These are phyloP conservation scores for Papilio aristodemus DNA, from an alignment of 1,140 invertebrate species.

Conservation along the genomic window DNA sequence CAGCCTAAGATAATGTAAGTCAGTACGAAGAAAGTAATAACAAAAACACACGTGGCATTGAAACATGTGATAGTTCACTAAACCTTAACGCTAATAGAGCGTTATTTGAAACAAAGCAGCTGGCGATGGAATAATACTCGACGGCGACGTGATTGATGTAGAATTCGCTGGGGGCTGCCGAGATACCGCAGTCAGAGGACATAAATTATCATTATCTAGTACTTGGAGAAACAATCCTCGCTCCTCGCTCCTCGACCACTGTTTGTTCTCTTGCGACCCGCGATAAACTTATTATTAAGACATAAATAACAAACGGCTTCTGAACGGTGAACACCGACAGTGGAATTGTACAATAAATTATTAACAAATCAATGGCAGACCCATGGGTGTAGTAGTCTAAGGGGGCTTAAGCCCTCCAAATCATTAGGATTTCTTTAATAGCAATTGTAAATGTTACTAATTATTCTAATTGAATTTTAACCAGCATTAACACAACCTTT, in stretches of 20 bases:
- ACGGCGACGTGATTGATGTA: conserved; percentile 38
- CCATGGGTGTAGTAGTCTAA: too few species aligned
- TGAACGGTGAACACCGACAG: conserved; percentile 37
- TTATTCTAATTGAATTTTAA: too few species aligned
- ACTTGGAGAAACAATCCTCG: conserved; percentile 50
- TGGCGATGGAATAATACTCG: conserved; percentile 27
- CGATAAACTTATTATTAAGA: conserved; percentile 74
- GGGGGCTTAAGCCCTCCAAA: too few species aligned
- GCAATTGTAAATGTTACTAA: too few species aligned
- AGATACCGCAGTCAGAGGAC: conserved; percentile 53
- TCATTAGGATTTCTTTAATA: too few species aligned
- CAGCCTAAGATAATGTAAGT: too few species aligned
- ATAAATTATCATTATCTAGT: conserved; percentile 64
- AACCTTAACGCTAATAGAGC: conserved; percentile 19
- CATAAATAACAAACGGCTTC: conserved; percentile 66
- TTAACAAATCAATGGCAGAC: too few species aligned
- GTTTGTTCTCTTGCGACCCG: conserved; percentile 63
- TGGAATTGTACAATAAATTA: conserved; percentile 79
- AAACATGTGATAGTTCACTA: conserved; percentile 29
- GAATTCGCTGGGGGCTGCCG: conserved; percentile 50
- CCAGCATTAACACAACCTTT: too few species aligned
- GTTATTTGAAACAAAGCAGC: conserved; percentile 23
- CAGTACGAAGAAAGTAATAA: not conserved
- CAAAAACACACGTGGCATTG: conserved; percentile 23
- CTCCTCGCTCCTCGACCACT: conserved; percentile 47